A percentile compares a stretch with the other conserved stretches of the same genome.
phyloP scores from a whole-genome alignment of 2,888 invertebrate genomes.

The Drosophila atroscutellata region DNA sequence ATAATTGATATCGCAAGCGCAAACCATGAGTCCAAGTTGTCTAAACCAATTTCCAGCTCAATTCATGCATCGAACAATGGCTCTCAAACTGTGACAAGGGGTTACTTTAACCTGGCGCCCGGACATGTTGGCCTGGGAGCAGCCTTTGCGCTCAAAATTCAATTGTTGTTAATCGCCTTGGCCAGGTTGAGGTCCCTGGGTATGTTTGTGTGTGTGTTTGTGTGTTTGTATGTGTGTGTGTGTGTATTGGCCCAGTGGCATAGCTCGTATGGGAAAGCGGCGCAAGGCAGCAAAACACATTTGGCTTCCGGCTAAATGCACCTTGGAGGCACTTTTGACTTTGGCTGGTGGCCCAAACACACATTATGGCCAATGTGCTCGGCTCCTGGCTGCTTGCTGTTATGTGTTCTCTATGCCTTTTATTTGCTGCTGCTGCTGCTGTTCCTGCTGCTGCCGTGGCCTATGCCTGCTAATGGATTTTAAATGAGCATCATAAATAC shows the following conservation, averaged over 20 bases:
- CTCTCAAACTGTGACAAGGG: slow-evolving; percentile 16
- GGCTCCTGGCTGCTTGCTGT: slow-evolving; percentile 3
- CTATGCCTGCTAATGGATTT: slow-evolving; percentile 83
- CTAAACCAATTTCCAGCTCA: neutral
- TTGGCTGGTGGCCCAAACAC: slow-evolving; percentile 51
- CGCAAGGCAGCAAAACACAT: slow-evolving; percentile 31
- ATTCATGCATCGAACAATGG: neutral
- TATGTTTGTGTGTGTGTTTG: neutral
- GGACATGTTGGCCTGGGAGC: neutral
- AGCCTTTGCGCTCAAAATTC: slow-evolving; percentile 56
- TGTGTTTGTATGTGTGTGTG: neutral
- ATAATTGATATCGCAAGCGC: neutral
- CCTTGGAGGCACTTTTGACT: slow-evolving; percentile 76
- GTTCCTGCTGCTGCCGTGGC: slow-evolving; percentile 43
- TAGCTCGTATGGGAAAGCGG: slow-evolving; percentile 23
- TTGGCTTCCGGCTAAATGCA: slow-evolving; percentile 68
- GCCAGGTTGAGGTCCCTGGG: slow-evolving; percentile 49
- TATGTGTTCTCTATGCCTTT: slow-evolving; percentile 34
- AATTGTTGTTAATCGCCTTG: slow-evolving; percentile 73
- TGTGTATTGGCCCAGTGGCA: slow-evolving; percentile 15
- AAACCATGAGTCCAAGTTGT: neutral
- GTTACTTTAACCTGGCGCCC: neutral
- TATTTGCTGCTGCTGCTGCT: slow-evolving; percentile 51
- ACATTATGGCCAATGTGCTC: slow-evolving; percentile 39
- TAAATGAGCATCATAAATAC: slow-evolving; percentile 84